Evolutionary conservation across 2,888 invertebrate genomes (phyloP), one percentile per base, ranked within the genome.

Genomic region (Epiblema foenella): DNA sequence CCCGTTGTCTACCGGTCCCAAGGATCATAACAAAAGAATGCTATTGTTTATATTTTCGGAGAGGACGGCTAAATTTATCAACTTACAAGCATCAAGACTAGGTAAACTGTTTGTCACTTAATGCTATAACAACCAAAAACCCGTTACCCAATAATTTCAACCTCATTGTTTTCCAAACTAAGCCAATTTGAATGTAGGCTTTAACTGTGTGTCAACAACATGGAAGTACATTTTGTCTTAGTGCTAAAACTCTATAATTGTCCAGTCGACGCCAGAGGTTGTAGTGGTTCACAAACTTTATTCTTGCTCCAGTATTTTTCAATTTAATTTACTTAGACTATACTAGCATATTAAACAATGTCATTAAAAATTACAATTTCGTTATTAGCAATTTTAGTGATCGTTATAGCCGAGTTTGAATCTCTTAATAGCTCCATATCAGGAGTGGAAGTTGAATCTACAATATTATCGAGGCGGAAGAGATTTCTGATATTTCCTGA

Each of bases 401-500:
- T 20, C 1, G 42, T 65, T 46, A 20, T 66, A 11, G 56, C 71
- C 12, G 46, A 60, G 18, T 39, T 71, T n/a, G 56, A 71, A 29
- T 62, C 70, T 2, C 18, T 62, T 12, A 62, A 71, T 42, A 56
- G 29, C 24, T 51, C 66, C 3, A 12, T 18, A 39, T 37, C 62
- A n/a, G n/a, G 60, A 12, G 46, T 60, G 29, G 64, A 73, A 56
- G 68, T 62, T 46, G 72, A 74, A 33, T 51, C 72, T 15, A 69
- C 75, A 72, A 70, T 87, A 29, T 80, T 94, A 68, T 94, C 95
- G 4, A 89, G 95, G 76, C 87, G 86, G 72, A 94, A 94, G 79
- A 88, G 95, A 73, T 94, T 91, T 79, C 76, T 95, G 69, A 87
- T 94, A 70, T 95, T 95, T 83, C 95, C 95, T 1, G 94, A 94